These are phyloP conservation scores for Drosophila santomea DNA, from an alignment of 1,140 invertebrate genomes.

Conservation along the genomic window DNA sequence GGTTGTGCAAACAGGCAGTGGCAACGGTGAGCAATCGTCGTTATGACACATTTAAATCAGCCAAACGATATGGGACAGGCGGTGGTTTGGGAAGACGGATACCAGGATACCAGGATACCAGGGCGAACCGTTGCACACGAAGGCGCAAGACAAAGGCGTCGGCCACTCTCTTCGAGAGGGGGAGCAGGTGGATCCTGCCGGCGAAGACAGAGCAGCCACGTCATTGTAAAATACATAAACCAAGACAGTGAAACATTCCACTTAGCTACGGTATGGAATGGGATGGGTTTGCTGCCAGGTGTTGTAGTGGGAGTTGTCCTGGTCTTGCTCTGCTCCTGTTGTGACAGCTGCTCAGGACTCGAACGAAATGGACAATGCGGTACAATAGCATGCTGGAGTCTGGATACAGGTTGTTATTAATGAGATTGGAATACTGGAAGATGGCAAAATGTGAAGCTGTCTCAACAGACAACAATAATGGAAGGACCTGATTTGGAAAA, in stretches of 20 bases:
- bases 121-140: constrained; percentile 45
- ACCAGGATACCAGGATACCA: constrained; percentile 8
- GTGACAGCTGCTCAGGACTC: constrained; percentile 60
- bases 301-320: constrained; percentile 36
- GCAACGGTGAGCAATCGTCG: constrained; percentile 69
- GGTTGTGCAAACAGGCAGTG: constrained; percentile 50
- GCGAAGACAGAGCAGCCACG: constrained; percentile 55
- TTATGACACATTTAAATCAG: constrained; percentile 83
- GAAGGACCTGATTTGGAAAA: constrained; percentile 31
- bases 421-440: constrained; percentile 40
- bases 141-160: constrained; percentile 39
- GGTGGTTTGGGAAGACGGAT: constrained; percentile 12
- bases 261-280: constrained; percentile 43
- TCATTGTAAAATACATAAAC: constrained; percentile 82
- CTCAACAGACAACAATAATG: constrained; percentile 49
- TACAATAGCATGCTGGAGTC: constrained; percentile 4
- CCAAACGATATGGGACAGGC: constrained; percentile 79
- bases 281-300: constrained; percentile 48
- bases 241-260: constrained; percentile 79
- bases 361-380: constrained; percentile 65
- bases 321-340: constrained; percentile 1
- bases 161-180: neutral
- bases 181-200: constrained; percentile 16
- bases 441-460: constrained; percentile 28
- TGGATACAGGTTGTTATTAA: constrained; percentile 43